These are phyloP conservation scores for Scortum barcoo DNA, from an alignment of 2,113 vertebrate species.

Conservation along the genomic window DNA sequence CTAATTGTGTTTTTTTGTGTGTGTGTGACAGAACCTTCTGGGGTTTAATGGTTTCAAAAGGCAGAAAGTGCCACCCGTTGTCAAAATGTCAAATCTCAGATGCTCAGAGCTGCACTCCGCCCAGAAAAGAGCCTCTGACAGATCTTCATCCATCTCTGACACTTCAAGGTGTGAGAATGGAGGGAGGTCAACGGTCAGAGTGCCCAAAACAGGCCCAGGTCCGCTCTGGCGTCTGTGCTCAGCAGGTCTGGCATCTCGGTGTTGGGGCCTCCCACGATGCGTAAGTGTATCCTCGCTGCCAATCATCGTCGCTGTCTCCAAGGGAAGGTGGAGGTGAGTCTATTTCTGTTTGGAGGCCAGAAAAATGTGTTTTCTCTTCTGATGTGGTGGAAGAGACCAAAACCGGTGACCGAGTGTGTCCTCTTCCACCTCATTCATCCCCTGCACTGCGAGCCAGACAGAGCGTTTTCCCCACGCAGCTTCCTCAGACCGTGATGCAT, in stretches of 20 bases:
- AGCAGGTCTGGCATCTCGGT: slow-evolving; percentile 26
- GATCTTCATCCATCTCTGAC: slow-evolving; percentile 47
- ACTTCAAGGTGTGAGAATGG: slow-evolving; percentile 40
- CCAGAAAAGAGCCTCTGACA: slow-evolving; percentile 53
- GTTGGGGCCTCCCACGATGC: slow-evolving; percentile 24
- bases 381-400: slow-evolving; percentile 18
- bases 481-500: slow-evolving; percentile 23
- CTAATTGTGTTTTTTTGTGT: background rate
- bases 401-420: slow-evolving; percentile 37
- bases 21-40: background rate
- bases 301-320: slow-evolving; percentile 28
- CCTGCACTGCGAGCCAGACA: slow-evolving; percentile 1
- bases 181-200: slow-evolving; percentile 47
- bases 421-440: slow-evolving; percentile 12
- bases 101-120: background rate
- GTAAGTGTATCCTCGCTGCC: slow-evolving; percentile 28
- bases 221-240: slow-evolving; percentile 32
- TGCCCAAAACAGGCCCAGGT: slow-evolving; percentile 42
- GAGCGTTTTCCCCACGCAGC: background rate
- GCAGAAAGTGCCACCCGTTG: background rate
- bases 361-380: slow-evolving; percentile 46
- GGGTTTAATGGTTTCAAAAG: background rate
- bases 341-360: slow-evolving; percentile 54
- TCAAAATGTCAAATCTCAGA: slow-evolving; percentile 47
- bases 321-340: slow-evolving; percentile 49